These are phyloP conservation scores for Oncorhynchus mykiss DNA, from an alignment of 2,113 vertebrate species.

Conservation along the genomic window DNA sequence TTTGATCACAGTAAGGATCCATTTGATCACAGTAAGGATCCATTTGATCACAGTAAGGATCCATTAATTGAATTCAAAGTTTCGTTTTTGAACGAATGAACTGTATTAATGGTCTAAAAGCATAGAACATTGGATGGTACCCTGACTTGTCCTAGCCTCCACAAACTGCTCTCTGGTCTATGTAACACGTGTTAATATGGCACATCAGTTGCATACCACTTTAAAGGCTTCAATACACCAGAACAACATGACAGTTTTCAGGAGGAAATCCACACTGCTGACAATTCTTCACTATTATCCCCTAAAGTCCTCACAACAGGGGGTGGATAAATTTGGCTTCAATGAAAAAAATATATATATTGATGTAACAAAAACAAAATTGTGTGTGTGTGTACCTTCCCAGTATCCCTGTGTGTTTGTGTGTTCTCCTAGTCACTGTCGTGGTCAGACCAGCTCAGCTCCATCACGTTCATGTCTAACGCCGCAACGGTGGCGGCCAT, in stretches of 20 bases:
- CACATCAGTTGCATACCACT: slow-evolving; percentile 49
- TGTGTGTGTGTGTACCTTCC: no score
- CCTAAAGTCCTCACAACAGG: no score
- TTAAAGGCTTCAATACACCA: slow-evolving; percentile 51
- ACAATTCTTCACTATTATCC: no score
- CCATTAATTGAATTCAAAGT: slow-evolving; percentile 55
- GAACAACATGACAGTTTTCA: slow-evolving; percentile 12
- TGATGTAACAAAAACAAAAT: no score
- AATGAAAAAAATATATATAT: no score
- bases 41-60: slow-evolving; percentile 53
- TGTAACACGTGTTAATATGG: slow-evolving; percentile 55
- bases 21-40: slow-evolving; percentile 34
- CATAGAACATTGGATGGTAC: slow-evolving; percentile 25
- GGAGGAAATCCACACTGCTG: no score
- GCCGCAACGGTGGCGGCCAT: slow-evolving; percentile 65
- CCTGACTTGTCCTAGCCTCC: slow-evolving; percentile 21
- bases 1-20: slow-evolving; percentile 58
- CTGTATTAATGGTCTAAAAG: slow-evolving; percentile 57
- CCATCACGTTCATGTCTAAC: slow-evolving; percentile 85
- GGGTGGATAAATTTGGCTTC: no score
- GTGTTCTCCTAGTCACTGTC: slow-evolving; percentile 75
- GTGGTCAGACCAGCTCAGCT: slow-evolving; percentile 90
- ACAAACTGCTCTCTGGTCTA: slow-evolving; percentile 46
- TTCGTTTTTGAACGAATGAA: slow-evolving; percentile 52
- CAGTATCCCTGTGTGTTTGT: neutral